Evolutionary conservation across 1,140 invertebrate genomes (phyloP).

Genomic region (Plectrocnemia conspersa): DNA sequence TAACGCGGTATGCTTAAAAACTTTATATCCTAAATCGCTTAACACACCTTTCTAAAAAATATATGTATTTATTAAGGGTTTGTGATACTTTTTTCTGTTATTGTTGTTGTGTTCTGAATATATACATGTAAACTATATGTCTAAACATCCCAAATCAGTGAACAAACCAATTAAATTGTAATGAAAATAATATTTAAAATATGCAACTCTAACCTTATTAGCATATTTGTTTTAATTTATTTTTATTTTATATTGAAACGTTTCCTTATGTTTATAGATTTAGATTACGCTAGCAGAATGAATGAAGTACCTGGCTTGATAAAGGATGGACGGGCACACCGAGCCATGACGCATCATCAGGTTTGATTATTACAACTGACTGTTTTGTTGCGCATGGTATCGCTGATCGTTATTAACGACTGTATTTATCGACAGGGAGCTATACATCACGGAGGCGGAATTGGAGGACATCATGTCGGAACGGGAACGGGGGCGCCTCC

Average conservation of each 20-base stretch:
- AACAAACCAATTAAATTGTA: too few relatives aligned
- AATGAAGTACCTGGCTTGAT: slow-evolving; percentile 29
- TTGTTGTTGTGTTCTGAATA: too few relatives aligned
- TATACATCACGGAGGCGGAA: slow-evolving; percentile 38
- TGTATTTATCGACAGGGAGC: slow-evolving; percentile 22
- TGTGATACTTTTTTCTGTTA: too few relatives aligned
- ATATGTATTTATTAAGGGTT: too few relatives aligned
- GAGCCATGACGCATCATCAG: slow-evolving; percentile 32
- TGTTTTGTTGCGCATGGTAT: too few relatives aligned
- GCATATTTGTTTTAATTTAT: not conserved
- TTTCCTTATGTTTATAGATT: slow-evolving; percentile 19
- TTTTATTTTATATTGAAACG: not conserved
- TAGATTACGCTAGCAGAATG: slow-evolving; percentile 30
- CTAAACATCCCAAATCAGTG: too few relatives aligned
- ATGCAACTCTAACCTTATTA: too few relatives aligned
- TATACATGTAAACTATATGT: too few relatives aligned
- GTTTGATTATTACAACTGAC: slow-evolving; percentile 10
- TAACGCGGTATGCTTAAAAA: too few relatives aligned
- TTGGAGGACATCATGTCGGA: slow-evolving; percentile 45
- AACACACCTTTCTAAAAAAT: too few relatives aligned
- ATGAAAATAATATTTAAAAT: too few relatives aligned
- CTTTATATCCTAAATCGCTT: too few relatives aligned
- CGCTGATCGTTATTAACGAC: slow-evolving; percentile 2
- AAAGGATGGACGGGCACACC: slow-evolving; percentile 29
- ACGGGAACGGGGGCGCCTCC: slow-evolving; percentile 31